These are phyloP conservation scores for Lamellibrachia luymesi DNA, from an alignment of 1,140 invertebrate species.

Conservation along the genomic window DNA sequence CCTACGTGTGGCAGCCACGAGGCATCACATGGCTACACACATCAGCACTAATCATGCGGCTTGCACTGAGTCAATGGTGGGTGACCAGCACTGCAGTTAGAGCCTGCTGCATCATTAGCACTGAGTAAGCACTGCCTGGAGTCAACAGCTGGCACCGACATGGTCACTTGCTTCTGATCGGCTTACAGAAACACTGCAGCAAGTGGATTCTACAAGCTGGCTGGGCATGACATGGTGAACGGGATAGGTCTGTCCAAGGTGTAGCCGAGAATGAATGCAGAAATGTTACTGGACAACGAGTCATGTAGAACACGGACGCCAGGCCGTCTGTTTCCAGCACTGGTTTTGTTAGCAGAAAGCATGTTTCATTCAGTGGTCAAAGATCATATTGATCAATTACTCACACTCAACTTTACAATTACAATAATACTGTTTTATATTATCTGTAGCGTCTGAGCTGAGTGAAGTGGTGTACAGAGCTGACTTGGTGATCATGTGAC, in stretches of 20 bases:
- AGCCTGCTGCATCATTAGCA: neutral
- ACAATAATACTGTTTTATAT: too few relatives aligned
- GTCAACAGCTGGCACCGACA: neutral
- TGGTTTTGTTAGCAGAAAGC: too few relatives aligned
- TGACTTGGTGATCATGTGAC: too few relatives aligned
- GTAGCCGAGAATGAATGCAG: neutral
- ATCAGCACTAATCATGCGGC: neutral
- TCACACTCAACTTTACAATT: too few relatives aligned
- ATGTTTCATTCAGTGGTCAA: too few relatives aligned
- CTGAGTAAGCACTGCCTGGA: neutral
- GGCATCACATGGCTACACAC: neutral
- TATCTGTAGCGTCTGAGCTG: too few relatives aligned
- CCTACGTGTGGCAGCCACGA: neutral
- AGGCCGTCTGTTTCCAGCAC: too few relatives aligned
- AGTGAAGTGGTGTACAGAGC: too few relatives aligned
- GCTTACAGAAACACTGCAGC: neutral
- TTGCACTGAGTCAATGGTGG: neutral
- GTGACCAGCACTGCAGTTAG: neutral
- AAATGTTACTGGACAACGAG: neutral
- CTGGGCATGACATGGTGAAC: too few relatives aligned
- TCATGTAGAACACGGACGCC: too few relatives aligned
- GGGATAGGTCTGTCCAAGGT: neutral
- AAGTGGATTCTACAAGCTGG: neutral
- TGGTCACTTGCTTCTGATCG: neutral
- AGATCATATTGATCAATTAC: too few relatives aligned